Evolutionary conservation across 2,113 vertebrate species (phyloP), one percentile per base, ranked within the genome.

Genomic region (Epinephelus lanceolatus): DNA sequence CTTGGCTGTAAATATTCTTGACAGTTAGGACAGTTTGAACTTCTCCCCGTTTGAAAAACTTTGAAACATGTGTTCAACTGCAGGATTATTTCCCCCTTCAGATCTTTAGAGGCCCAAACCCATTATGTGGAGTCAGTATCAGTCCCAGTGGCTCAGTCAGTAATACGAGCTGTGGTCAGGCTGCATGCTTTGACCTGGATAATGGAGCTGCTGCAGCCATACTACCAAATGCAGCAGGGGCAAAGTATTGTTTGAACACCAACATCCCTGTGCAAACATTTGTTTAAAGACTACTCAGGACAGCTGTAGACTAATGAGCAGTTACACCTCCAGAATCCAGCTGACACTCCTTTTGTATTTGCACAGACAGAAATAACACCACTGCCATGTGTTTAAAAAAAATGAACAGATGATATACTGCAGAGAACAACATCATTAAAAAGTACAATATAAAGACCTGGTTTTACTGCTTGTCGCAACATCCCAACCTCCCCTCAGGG

Each of bases 251-350:
- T 59, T 68, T 13, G 49, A 49, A 14, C 33, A 21, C 59, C 53
- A 23, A 17, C 42, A 84, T 27, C 42, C 19, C 59, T 71, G 49
- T 59, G 66, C 55, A 84, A 85, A 87, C 71, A 87, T 57, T 61
- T 47, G 49, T 15, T 30, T 37, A 30, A 21, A 69, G 86, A 53
- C n/a, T n/a, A 63, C 37, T 71, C 4, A 19, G 18, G 51, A 10
- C 55, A 76, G 19, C 72, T 72, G 59, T 8, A n/a, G n/a, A 25
- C 19, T 40, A 47, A 47, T 40, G 33, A 66, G 27, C 7, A 33
- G n/a, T 13, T 82, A 42, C 40, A 63, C n/a, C 11, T 57, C 47
- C 2, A 18, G 25, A 49, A 37, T 66, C 23, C 51, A 40, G n/a
- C 15, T 33, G 68, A 62, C 65, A 71, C 25, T 74, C 21, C 12